Evolutionary conservation across 2,888 invertebrate genomes (phyloP).

Genomic region (Diplolepis rosae): DNA sequence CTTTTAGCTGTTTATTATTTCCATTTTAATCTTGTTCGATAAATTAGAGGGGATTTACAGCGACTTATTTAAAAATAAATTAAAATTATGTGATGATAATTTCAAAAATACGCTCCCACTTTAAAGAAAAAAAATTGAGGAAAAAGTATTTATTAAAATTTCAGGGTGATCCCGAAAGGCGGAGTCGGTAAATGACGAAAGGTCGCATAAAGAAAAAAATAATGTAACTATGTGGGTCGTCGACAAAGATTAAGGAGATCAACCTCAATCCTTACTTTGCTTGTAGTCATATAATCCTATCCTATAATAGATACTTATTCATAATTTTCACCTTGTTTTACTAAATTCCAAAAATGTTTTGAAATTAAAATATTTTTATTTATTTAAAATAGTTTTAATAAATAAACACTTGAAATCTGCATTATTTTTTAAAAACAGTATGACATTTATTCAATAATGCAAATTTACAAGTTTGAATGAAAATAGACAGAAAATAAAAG

Average conservation of each 20-base stretch:
- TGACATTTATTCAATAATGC: background rate
- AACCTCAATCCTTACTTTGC: background rate
- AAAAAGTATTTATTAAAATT: background rate
- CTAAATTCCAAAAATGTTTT: no score
- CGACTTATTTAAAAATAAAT: no score
- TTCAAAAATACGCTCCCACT: background rate
- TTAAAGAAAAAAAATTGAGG: background rate
- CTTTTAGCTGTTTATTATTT: no score
- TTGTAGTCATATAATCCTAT: background rate
- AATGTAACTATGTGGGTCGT: background rate
- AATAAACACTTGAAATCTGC: background rate
- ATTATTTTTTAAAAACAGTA: background rate
- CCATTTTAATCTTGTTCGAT: no score
- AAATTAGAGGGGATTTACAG: no score
- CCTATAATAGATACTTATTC: no score
- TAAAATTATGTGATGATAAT: background rate
- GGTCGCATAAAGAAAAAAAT: background rate
- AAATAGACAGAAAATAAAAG: background rate
- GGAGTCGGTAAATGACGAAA: background rate
- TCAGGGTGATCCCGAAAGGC: background rate
- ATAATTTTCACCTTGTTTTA: no score
- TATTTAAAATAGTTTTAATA: no score
- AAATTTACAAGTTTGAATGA: background rate
- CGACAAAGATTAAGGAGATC: background rate
- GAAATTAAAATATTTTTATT: no score